These are phyloP conservation scores for Eilema sororculum DNA, from an alignment of 2,888 invertebrate species.

Conservation along the genomic window DNA sequence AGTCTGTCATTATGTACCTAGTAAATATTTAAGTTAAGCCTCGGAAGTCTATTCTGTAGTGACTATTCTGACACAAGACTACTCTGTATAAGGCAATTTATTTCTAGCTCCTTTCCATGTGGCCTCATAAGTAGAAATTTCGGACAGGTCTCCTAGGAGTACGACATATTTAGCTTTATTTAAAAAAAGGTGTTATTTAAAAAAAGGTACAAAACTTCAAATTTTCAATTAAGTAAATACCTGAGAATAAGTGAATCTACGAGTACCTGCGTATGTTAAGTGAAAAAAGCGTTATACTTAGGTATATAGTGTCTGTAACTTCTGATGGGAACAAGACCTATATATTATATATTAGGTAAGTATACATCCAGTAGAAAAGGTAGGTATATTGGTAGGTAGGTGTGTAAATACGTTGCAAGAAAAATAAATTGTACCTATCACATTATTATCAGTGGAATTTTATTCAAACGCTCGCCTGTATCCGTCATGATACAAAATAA, in stretches of 20 bases:
- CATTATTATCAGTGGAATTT: slow-evolving; percentile 13
- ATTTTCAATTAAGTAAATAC: neutral
- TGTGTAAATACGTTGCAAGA: neutral
- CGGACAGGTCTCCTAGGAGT: neutral
- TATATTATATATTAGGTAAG: no score
- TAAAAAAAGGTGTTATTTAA: neutral
- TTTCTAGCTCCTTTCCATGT: neutral
- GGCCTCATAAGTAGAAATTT: neutral
- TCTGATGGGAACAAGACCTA: neutral
- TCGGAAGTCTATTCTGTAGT: neutral
- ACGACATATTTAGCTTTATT: neutral
- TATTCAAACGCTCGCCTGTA: slow-evolving; percentile 19
- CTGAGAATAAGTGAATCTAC: neutral
- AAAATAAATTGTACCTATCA: neutral
- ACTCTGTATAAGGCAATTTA: no score
- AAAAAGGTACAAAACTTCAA: neutral
- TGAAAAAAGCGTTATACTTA: neutral
- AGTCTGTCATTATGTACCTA: neutral
- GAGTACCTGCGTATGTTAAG: neutral
- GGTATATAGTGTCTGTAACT: neutral
- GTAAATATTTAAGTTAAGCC: neutral
- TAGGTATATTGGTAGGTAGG: no score
- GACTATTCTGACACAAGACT: neutral
- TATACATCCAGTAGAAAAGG: no score
- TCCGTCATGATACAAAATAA: slow-evolving; percentile 20